Evolutionary conservation across 2,113 vertebrate species (phyloP), one percentile per base, ranked within the genome.

Genomic region (Cololabis saira): DNA sequence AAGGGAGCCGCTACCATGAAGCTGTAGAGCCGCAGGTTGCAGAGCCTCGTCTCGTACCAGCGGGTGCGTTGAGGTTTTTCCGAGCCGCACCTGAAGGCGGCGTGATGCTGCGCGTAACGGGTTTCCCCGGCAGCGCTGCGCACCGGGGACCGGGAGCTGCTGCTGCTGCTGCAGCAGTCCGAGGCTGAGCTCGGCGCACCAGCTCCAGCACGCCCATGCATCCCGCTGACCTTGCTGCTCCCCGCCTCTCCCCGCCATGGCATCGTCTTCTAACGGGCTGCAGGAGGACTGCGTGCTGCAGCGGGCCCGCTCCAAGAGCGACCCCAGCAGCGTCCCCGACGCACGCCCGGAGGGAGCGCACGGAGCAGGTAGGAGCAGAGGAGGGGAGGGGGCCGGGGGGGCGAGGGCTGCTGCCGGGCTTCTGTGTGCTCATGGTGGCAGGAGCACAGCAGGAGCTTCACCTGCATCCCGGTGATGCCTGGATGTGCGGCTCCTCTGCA

Each of bases 251-350:
- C 53, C 74, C 77, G 75, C 74, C 91, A 97, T 98, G 96, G 96
- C 95, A 88, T 93, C 94, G 61, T 92, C 94, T 54, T 91, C 50
- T 22, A 90, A 93, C 88, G 95, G 90, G 88, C 83, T 87, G 69
- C 93, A 92, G 15, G 93, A 94, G 67, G 89, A 94, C 76, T 93
- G 96, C 85, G 92, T 95, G 81, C 84, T 94, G 91, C 94, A 94
- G 85, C 89, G 96, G 87, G 95, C 94, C 78, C 92, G 96, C 89
- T 98, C 96, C 60, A 94, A 95, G 87, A 98, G 96, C 90, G 96
- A 98, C 94, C 96, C 96, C 81, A 97, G 92, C 94, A 93, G 94
- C 93, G 93, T 96, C 85, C 90, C 92, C 15, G 95, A 97, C 53
- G 76, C 93, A 74, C 87, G 91, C 65, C 40, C 90, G 50, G 93